A percentile compares a stretch with the other conserved stretches of the same genome.
Evolutionary conservation across 2,888 invertebrate genomes (phyloP).

Genomic region (Leptinotarsa tumamoca): DNA sequence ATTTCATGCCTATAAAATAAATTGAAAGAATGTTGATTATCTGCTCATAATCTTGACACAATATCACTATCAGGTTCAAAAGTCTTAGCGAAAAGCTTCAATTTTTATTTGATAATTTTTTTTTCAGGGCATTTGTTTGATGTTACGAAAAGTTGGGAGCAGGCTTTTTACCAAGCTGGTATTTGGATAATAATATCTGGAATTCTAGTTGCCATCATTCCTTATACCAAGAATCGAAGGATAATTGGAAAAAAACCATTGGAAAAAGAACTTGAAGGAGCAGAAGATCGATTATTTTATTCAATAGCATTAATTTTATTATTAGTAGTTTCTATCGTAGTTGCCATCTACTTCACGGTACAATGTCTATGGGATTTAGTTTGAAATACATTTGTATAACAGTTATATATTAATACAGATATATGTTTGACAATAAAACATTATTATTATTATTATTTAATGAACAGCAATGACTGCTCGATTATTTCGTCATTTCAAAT

Average conservation of each 20-base stretch:
- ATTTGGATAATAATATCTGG: conserved; percentile 86
- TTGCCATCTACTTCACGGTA: conserved; percentile 48
- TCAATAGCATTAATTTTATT: conserved; percentile 37
- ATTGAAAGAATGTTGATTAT: too few relatives aligned
- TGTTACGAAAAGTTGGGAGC: conserved; percentile 78
- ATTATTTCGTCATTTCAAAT: too few relatives aligned
- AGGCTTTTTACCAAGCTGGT: conserved; percentile 85
- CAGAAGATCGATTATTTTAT: conserved; percentile 42
- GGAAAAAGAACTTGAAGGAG: conserved; percentile 65
- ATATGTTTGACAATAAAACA: too few relatives aligned
- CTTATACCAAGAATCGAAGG: conserved; percentile 75
- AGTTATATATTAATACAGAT: too few relatives aligned
- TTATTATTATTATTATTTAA: too few relatives aligned
- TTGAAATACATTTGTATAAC: conserved; percentile 5
- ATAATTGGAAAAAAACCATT: conserved; percentile 71
- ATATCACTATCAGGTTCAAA: too few relatives aligned
- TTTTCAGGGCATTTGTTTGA: conserved; percentile 73
- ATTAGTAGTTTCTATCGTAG: conserved; percentile 36
- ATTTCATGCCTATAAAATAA: too few relatives aligned
- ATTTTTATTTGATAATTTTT: background rate
- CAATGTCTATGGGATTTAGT: conserved; percentile 31
- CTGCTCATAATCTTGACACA: too few relatives aligned
- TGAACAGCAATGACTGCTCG: too few relatives aligned
- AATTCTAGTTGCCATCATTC: conserved; percentile 74
- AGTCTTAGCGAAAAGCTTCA: too few relatives aligned